Evolutionary conservation across 2,797 vertebrate genomes (phyloP).

Genomic region (Lindbergichthys nudifrons): DNA sequence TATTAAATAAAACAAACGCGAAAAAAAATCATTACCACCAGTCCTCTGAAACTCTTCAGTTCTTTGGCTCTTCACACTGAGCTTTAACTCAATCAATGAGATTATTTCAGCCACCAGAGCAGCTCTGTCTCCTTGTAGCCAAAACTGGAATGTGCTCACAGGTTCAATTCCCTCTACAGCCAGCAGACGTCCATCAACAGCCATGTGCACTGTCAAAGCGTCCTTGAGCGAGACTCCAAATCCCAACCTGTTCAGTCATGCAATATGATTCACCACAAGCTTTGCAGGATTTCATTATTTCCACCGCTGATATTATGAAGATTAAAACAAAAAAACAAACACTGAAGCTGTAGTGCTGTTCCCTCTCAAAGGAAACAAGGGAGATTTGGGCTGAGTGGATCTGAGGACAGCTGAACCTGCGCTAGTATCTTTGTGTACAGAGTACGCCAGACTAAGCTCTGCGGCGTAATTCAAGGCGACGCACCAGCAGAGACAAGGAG

Average conservation of each 20-base stretch:
- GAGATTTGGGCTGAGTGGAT: slow-evolving; percentile 24
- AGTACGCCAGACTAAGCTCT: slow-evolving; percentile 44
- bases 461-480: slow-evolving; percentile 37
- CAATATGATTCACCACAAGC: slow-evolving; percentile 39
- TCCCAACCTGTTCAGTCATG: slow-evolving; percentile 52
- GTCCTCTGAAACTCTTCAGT: slow-evolving; percentile 3
- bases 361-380: not conserved
- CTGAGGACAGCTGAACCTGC: slow-evolving; percentile 43
- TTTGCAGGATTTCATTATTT: slow-evolving; percentile 53
- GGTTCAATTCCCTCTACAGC: slow-evolving; percentile 46
- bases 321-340: slow-evolving; percentile 46
- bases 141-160: slow-evolving; percentile 28
- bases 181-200: slow-evolving; percentile 47
- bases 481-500: slow-evolving; percentile 35
- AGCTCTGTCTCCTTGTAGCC: slow-evolving; percentile 12
- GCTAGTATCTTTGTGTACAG: slow-evolving; percentile 1
- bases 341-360: not conserved
- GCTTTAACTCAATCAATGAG: slow-evolving; percentile 45
- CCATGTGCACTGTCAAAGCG: slow-evolving; percentile 31
- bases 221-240: slow-evolving; percentile 57
- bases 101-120: slow-evolving; percentile 29
- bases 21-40: not conserved
- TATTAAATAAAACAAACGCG: not conserved
- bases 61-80: slow-evolving; percentile 12
- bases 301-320: slow-evolving; percentile 30